Conservation (phyloP, 1,140 invertebrate species). For the Calosoma granatense region DNA sequence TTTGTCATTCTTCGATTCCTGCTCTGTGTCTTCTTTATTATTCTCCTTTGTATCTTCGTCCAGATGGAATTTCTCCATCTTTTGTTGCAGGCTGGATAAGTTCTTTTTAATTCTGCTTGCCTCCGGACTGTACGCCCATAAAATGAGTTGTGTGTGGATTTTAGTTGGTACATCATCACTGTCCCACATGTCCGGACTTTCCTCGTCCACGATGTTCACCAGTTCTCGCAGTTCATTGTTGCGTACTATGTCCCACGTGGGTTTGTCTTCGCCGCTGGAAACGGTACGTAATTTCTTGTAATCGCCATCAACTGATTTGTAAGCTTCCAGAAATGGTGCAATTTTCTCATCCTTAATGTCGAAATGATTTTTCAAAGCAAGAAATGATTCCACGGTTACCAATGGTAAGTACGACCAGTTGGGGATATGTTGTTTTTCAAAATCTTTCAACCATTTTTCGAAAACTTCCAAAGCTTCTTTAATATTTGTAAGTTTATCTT, state of each 20-base stretch:
- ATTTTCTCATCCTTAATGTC: slow-evolving; percentile 27
- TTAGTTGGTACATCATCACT: slow-evolving; percentile 46
- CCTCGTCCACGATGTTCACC: slow-evolving; percentile 41
- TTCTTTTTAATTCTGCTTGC: slow-evolving; percentile 39
- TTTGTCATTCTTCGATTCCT: background rate
- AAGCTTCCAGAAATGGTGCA: slow-evolving; percentile 39
- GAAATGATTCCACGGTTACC: slow-evolving; percentile 27
- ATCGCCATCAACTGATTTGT: slow-evolving; percentile 45
- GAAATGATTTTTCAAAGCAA: slow-evolving; percentile 29
- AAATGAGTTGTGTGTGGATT: slow-evolving; percentile 46
- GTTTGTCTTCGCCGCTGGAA: slow-evolving; percentile 37
- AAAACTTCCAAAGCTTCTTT: slow-evolving; percentile 51
- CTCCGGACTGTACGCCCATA: slow-evolving; percentile 55
- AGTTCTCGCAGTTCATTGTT: slow-evolving; percentile 44
- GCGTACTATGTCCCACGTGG: slow-evolving; percentile 53
- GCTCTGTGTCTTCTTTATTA: slow-evolving; percentile 14
- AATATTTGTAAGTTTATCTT: slow-evolving; percentile 54
- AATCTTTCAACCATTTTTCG: slow-evolving; percentile 52
- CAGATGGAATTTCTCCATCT: slow-evolving; percentile 20
- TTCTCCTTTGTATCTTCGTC: slow-evolving; percentile 16
- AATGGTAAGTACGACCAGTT: slow-evolving; percentile 49
- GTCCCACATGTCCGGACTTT: slow-evolving; percentile 42
- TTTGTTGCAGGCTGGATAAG: slow-evolving; percentile 26
- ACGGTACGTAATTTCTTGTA: slow-evolving; percentile 53
- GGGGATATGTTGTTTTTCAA: slow-evolving; percentile 45